Conservation (phyloP, 2,113 vertebrate genomes). For the Oreochromis niloticus region DNA sequence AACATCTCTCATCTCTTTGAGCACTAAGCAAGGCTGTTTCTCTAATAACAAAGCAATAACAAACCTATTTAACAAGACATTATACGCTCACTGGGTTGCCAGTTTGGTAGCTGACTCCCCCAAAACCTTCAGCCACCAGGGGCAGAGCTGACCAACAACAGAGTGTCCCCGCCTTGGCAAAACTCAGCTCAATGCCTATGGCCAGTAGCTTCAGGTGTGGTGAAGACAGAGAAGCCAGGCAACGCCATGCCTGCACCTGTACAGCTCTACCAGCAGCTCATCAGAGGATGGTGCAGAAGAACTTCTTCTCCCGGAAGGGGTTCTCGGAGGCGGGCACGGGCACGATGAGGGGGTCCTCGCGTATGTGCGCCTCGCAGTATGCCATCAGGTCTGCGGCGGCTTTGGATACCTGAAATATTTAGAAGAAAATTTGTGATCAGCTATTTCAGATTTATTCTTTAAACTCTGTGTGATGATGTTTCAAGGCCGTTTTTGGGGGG, state of each 20-base stretch:
- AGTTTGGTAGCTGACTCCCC: slow-evolving; percentile 58
- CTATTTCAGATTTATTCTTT: background rate
- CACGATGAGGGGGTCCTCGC: slow-evolving; percentile 94
- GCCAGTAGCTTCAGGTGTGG: slow-evolving; percentile 67
- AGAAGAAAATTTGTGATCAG: background rate
- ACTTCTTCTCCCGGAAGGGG: slow-evolving; percentile 98
- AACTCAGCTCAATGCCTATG: slow-evolving; percentile 56
- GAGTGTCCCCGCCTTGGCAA: slow-evolving; percentile 56
- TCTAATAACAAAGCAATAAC: slow-evolving; percentile 76
- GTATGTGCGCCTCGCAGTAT: slow-evolving; percentile 92
- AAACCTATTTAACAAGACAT: slow-evolving; percentile 76
- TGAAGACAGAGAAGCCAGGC: slow-evolving; percentile 67
- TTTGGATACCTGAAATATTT: slow-evolving; percentile 83
- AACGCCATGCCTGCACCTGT: slow-evolving; percentile 40
- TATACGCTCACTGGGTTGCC: slow-evolving; percentile 64
- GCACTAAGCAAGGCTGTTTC: slow-evolving; percentile 72
- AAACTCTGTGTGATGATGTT: background rate
- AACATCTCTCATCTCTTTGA: slow-evolving; percentile 66
- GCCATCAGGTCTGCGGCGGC: slow-evolving; percentile 95
- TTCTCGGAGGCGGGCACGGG: slow-evolving; percentile 97
- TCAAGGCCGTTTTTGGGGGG: background rate
- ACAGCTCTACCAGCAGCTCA: slow-evolving; percentile 11
- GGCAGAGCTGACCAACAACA: slow-evolving; percentile 67
- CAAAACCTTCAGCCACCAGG: slow-evolving; percentile 61
- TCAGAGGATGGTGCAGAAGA: slow-evolving; percentile 97